These are phyloP conservation scores for Ditula angustiorana DNA, from an alignment of 2,888 invertebrate species.

Conservation along the genomic window DNA sequence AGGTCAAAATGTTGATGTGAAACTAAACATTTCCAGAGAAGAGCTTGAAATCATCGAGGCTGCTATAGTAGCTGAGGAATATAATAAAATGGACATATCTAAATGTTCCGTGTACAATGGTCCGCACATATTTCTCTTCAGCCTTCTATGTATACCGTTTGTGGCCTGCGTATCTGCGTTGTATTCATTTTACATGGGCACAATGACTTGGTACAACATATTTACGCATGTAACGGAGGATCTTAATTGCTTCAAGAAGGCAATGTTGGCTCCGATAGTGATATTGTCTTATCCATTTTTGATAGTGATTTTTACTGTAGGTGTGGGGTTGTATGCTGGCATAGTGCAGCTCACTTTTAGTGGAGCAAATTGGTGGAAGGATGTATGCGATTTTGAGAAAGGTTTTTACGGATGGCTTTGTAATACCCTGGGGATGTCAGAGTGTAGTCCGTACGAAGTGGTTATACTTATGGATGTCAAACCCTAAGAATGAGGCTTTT, in stretches of 20 bases:
- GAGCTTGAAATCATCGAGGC: constrained; percentile 89
- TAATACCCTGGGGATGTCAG: constrained; percentile 87
- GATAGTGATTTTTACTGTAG: constrained; percentile 87
- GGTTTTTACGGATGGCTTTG: constrained; percentile 93
- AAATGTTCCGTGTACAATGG: constrained; percentile 86
- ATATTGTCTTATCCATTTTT: constrained; percentile 89
- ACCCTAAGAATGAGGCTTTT: constrained; percentile 49
- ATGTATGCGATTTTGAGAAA: constrained; percentile 90
- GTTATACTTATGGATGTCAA: constrained; percentile 87
- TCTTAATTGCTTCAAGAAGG: constrained; percentile 86
- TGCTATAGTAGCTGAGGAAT: constrained; percentile 85
- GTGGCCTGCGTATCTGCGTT: constrained; percentile 87
- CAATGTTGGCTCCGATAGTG: constrained; percentile 88
- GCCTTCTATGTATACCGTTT: constrained; percentile 88
- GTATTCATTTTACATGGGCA: constrained; percentile 91
- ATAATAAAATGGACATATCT: constrained; percentile 84
- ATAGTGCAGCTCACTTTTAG: constrained; percentile 89
- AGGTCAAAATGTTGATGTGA: constrained; percentile 90
- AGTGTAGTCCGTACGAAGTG: constrained; percentile 91
- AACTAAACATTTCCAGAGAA: constrained; percentile 89
- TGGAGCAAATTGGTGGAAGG: constrained; percentile 88
- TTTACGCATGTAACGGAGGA: constrained; percentile 89
- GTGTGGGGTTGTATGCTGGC: constrained; percentile 88
- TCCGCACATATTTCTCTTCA: constrained; percentile 87
- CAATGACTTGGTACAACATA: constrained; percentile 91